phyloP scores from a whole-genome alignment of 2,888 invertebrate genomes.

The Ramazzottius varieornatus region DNA sequence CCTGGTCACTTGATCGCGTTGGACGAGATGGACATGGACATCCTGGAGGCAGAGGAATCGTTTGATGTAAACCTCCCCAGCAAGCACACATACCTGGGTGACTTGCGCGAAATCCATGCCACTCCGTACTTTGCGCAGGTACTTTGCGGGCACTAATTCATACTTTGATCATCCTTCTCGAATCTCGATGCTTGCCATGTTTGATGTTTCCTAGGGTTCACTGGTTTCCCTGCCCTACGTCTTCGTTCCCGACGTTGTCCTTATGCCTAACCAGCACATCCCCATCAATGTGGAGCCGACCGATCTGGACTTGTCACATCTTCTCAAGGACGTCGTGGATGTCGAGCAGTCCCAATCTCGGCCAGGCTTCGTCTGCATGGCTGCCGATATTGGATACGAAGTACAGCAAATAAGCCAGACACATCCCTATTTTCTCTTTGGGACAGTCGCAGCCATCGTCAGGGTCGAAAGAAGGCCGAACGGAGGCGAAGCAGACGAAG shows the following conservation, averaged over 20 bases:
- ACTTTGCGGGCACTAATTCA: too few relatives aligned
- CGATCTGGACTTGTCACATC: not conserved
- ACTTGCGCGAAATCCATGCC: not conserved
- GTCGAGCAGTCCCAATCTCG: not conserved
- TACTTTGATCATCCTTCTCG: too few relatives aligned
- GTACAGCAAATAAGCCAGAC: not conserved
- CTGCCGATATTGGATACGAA: not conserved
- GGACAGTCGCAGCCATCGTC: not conserved
- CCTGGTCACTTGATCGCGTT: too few relatives aligned
- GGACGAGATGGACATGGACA: too few relatives aligned
- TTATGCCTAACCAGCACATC: not conserved
- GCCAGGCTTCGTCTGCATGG: not conserved
- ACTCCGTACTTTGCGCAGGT: not conserved
- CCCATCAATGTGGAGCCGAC: not conserved
- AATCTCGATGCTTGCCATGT: too few relatives aligned
- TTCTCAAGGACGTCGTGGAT: not conserved
- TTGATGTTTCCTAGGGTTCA: not conserved
- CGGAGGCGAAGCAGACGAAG: too few relatives aligned
- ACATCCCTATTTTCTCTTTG: not conserved
- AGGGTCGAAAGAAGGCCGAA: not conserved
- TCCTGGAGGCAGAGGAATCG: too few relatives aligned
- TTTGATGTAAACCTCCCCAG: not conserved
- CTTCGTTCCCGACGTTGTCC: not conserved
- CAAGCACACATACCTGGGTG: not conserved
- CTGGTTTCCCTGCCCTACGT: not conserved